Evolutionary conservation across 2,113 vertebrate species (phyloP).

Genomic region (Salminus brasiliensis): DNA sequence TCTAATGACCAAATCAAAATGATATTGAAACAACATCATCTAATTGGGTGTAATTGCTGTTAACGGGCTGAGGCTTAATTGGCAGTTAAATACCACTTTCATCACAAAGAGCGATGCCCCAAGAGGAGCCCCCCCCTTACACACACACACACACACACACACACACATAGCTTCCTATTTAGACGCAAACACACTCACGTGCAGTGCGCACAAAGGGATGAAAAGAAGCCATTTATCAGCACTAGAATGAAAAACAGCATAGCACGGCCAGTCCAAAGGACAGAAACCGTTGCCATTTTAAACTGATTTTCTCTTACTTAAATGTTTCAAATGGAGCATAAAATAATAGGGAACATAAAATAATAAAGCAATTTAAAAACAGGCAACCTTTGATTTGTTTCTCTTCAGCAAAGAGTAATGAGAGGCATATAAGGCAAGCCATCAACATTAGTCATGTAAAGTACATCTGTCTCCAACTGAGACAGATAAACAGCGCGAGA

Average conservation of each 20-base stretch:
- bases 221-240: constrained; percentile 46
- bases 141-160: constrained; percentile 38
- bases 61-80: constrained; percentile 53
- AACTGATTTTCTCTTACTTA: neutral
- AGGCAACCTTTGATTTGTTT: too few relatives aligned
- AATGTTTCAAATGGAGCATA: neutral
- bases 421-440: too few relatives aligned
- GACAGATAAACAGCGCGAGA: too few relatives aligned
- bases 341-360: too few relatives aligned
- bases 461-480: too few relatives aligned
- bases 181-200: constrained; percentile 22
- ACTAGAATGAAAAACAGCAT: constrained; percentile 33
- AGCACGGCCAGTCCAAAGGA: constrained; percentile 12
- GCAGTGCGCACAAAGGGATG: constrained; percentile 35
- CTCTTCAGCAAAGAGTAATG: too few relatives aligned
- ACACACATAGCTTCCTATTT: constrained; percentile 22
- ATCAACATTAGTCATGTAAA: too few relatives aligned
- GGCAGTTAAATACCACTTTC: constrained; percentile 53
- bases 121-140: neutral
- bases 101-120: constrained; percentile 49
- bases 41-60: constrained; percentile 56
- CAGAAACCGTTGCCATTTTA: neutral
- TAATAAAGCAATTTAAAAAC: too few relatives aligned
- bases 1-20: constrained; percentile 49
- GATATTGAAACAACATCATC: constrained; percentile 50